Evolutionary conservation across 2,113 vertebrate species (phyloP), one percentile per base, ranked within the genome.

Genomic region (Sapayoa aenigma): DNA sequence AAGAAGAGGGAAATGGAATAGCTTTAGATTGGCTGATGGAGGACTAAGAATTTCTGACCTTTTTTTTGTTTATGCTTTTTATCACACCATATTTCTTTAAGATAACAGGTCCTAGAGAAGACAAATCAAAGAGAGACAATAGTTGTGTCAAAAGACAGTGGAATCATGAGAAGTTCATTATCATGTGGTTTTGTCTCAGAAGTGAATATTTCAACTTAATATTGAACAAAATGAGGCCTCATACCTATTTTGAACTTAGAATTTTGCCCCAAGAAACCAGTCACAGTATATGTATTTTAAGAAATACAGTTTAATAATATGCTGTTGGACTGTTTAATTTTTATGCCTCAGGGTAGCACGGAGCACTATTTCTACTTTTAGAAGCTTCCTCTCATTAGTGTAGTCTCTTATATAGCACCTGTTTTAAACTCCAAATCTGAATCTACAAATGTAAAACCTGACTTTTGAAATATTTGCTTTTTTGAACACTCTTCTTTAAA

Each of bases 401-500:
- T 83, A 97, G 93, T 92, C 59, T 95, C 33, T 85, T 84, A 80
- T 75, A n/a, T 81, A 94, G 85, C 75, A 92, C 85, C 90, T 96
- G 90, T 96, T 88, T 97, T 94, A 90, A 96, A 95, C 68, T 93
- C 94, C 96, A 92, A 77, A 95, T 85, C 90, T 96, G 92, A 94
- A 86, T 90, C 92, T 94, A 96, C 85, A 25, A 93, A 90, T 97
- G 93, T 96, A 96, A 97, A 97, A 96, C 92, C 94, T 96, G 96
- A 96, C 94, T 96, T 96, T 96, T 97, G 96, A 97, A 96, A 95
- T 96, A 96, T 96, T 86, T 97, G 88, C 95, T 96, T 97, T 96
- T 96, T 96, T 97, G 94, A 97, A 97, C 96, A 92, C 95, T 96
- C 95, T 96, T 97, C 96, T 97, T 97, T 96, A 95, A 97, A 97